Conservation (phyloP, 2,797 vertebrate species). For the Megaceryle alcyon region DNA sequence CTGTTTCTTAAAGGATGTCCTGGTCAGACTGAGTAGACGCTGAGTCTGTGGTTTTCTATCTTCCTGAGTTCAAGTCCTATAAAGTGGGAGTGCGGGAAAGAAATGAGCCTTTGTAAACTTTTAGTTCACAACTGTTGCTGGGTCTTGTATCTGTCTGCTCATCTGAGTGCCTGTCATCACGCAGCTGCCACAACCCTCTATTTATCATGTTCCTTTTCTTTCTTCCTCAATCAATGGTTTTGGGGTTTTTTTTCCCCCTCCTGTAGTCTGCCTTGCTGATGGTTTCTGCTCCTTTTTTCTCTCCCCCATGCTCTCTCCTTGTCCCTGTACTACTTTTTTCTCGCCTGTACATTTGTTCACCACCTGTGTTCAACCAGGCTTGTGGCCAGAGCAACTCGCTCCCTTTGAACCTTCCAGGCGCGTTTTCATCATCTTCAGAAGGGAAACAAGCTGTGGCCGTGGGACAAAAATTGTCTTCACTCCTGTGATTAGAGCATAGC, state of each 20-base stretch:
- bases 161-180: conserved; percentile 23
- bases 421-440: accelerated
- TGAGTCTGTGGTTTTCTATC: conserved; percentile 68
- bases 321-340: not conserved
- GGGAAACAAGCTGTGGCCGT: accelerated
- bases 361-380: not conserved
- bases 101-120: conserved; percentile 45
- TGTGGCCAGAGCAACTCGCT: not conserved
- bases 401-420: not conserved
- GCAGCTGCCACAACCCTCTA: not conserved
- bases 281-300: not conserved
- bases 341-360: not conserved
- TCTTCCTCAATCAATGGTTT: not conserved
- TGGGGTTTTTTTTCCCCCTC: not conserved
- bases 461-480: not conserved
- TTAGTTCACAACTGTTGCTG: conserved; percentile 31
- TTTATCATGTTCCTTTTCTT: conserved; percentile 18
- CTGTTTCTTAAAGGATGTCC: conserved; percentile 45
- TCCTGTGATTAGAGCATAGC: not conserved
- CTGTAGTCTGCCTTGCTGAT: not conserved
- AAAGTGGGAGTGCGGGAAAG: conserved; percentile 37
- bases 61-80: conserved; percentile 56
- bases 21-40: conserved; percentile 29
- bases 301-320: not conserved
- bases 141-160: not conserved